phyloP scores from a whole-genome alignment of 2,113 vertebrate species.

The Terrapene triunguis region DNA sequence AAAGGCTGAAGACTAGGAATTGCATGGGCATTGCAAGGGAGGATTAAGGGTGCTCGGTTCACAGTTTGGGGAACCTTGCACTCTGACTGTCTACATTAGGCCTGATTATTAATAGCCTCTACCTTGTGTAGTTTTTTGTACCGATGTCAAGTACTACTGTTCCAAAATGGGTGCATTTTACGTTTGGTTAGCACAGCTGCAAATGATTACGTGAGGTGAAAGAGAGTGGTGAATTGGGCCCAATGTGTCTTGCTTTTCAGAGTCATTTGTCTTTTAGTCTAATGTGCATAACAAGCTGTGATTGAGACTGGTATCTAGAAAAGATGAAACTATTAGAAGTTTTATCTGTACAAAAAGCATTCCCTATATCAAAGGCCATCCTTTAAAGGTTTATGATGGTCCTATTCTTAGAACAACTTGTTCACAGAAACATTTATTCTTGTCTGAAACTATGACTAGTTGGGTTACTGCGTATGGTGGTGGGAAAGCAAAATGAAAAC shows the following conservation, averaged over 20 bases:
- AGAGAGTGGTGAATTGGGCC: conserved; percentile 20
- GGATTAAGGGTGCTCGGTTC: conserved; percentile 40
- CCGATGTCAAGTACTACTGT: not conserved
- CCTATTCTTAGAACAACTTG: not conserved
- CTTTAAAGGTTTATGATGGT: not conserved
- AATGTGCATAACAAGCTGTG: not conserved
- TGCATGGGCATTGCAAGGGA: conserved; percentile 43
- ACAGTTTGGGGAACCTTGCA: conserved; percentile 45
- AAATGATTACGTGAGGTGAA: conserved; percentile 22
- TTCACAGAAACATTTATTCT: not conserved
- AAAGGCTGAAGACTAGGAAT: conserved; percentile 56
- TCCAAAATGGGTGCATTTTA: not conserved
- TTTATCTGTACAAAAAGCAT: not conserved
- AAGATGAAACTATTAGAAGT: not conserved
- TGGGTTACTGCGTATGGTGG: not conserved
- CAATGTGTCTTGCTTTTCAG: not conserved
- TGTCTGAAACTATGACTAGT: not conserved
- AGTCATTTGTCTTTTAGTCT: not conserved
- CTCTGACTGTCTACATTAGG: conserved; percentile 14
- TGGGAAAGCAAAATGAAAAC: not conserved
- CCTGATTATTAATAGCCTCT: conserved; percentile 27
- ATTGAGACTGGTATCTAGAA: not conserved
- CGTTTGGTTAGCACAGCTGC: conserved; percentile 35
- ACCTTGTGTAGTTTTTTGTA: not conserved
- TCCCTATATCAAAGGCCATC: not conserved